These are phyloP conservation scores for Galemys pyrenaicus DNA, from an alignment of 2,113 vertebrate genomes.

Conservation along the genomic window DNA sequence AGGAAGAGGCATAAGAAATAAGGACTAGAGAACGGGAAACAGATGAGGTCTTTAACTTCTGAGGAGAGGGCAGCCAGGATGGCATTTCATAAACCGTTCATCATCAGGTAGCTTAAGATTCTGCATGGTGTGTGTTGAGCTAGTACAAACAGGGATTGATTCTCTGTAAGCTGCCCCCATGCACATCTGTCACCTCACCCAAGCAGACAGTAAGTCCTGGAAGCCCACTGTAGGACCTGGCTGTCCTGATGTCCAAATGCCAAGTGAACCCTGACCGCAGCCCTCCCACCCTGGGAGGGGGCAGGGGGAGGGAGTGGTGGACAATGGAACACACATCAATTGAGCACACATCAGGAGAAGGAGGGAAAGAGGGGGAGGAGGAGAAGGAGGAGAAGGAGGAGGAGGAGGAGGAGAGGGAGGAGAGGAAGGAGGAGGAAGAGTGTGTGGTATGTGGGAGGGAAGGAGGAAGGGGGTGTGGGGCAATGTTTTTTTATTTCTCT, in stretches of 20 bases:
- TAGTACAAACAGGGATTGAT: conserved; percentile 51
- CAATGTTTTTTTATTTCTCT: conserved; percentile 69
- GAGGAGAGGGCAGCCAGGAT: background rate
- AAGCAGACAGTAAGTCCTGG: background rate
- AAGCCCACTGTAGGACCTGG: conserved; percentile 31
- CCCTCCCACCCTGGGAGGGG: background rate
- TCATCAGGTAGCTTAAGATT: conserved; percentile 5
- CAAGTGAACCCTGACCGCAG: conserved; percentile 30
- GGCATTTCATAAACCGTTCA: conserved; percentile 29
- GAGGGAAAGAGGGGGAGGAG: conserved; percentile 5
- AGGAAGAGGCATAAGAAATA: background rate
- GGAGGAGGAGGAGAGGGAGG: background rate
- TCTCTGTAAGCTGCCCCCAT: conserved; percentile 5
- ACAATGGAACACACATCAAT: fast-evolving
- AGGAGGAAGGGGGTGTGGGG: conserved; percentile 37
- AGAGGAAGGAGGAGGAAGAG: conserved; percentile 11
- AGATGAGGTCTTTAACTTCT: conserved; percentile 40
- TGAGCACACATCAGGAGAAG: too few species aligned
- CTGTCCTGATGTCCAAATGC: conserved; percentile 44
- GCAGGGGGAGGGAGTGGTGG: too few species aligned
- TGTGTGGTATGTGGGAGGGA: background rate
- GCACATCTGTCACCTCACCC: conserved; percentile 38
- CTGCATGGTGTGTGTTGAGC: background rate
- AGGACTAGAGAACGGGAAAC: background rate
- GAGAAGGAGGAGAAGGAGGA: background rate